Evolutionary conservation across 2,888 invertebrate species (phyloP).

Genomic region (Fragum sueziense): DNA sequence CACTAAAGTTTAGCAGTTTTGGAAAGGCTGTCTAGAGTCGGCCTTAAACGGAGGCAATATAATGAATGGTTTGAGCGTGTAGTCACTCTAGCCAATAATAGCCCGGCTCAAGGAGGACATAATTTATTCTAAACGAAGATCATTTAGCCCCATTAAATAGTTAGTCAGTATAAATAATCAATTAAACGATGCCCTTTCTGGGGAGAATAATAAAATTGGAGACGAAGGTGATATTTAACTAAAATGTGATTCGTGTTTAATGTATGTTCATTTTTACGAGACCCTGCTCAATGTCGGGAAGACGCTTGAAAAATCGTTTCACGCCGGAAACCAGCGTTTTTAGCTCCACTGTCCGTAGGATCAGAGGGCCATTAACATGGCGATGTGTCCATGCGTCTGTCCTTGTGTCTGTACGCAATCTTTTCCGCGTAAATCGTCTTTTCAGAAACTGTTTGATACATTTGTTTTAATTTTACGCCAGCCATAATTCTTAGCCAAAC

Average conservation of each 20-base stretch:
- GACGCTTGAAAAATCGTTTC: background rate
- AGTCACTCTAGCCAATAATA: slow-evolving; percentile 42
- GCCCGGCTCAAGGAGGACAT: slow-evolving; percentile 38
- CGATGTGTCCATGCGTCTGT: too few species aligned
- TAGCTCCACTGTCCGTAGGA: too few species aligned
- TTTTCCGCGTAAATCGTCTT: too few species aligned
- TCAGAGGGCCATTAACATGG: too few species aligned
- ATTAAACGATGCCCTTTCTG: slow-evolving; percentile 58
- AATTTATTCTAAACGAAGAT: slow-evolving; percentile 50
- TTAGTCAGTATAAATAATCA: slow-evolving; percentile 61
- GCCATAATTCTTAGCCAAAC: too few species aligned
- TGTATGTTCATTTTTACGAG: slow-evolving; percentile 42
- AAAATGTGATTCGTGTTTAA: slow-evolving; percentile 43
- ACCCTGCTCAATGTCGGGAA: slow-evolving; percentile 15
- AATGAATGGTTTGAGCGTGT: slow-evolving; percentile 42
- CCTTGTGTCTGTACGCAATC: too few species aligned
- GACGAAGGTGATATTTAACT: slow-evolving; percentile 45
- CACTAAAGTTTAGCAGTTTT: too few species aligned
- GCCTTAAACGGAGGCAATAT: slow-evolving; percentile 3
- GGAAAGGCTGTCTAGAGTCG: background rate
- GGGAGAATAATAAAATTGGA: slow-evolving; percentile 37
- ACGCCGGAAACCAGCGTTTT: background rate
- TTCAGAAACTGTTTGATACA: too few species aligned
- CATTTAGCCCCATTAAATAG: slow-evolving; percentile 48
- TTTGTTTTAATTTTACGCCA: too few species aligned